These are phyloP conservation scores for Microplitis mediator DNA, from an alignment of 1,140 invertebrate species.

Conservation along the genomic window DNA sequence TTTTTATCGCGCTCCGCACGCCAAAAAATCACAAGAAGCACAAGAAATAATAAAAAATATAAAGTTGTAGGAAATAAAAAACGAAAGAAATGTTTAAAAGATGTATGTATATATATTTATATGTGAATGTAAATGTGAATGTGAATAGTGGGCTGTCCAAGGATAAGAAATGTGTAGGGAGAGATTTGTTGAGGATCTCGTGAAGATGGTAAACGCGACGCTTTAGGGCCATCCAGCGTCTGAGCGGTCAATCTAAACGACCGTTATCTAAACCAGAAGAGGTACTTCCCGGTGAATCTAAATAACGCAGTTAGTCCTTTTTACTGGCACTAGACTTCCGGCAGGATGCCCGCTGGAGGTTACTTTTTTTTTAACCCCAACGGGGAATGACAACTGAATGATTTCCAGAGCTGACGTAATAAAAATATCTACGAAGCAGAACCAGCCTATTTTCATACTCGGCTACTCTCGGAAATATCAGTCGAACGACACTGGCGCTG, in stretches of 20 bases:
- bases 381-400: too few species aligned
- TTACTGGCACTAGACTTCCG: background rate
- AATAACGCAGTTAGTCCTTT: slow-evolving; percentile 29
- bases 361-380: too few species aligned
- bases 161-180: slow-evolving; percentile 37
- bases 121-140: background rate
- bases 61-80: slow-evolving; percentile 34
- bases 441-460: too few species aligned
- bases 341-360: background rate
- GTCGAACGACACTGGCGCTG: too few species aligned
- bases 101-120: background rate
- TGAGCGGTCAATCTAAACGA: slow-evolving; percentile 60
- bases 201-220: slow-evolving; percentile 53
- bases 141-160: slow-evolving; percentile 17
- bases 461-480: too few species aligned
- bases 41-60: slow-evolving; percentile 23
- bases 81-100: background rate
- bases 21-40: slow-evolving; percentile 9
- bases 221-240: slow-evolving; percentile 57
- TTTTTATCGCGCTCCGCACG: slow-evolving; percentile 28
- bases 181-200: slow-evolving; percentile 46
- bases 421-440: too few species aligned
- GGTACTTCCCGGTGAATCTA: slow-evolving; percentile 27
- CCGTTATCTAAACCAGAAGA: slow-evolving; percentile 49
- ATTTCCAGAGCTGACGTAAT: too few species aligned